Evolutionary conservation across 2,113 vertebrate species (phyloP).

Genomic region (Brachyhypopomus occidentalis): DNA sequence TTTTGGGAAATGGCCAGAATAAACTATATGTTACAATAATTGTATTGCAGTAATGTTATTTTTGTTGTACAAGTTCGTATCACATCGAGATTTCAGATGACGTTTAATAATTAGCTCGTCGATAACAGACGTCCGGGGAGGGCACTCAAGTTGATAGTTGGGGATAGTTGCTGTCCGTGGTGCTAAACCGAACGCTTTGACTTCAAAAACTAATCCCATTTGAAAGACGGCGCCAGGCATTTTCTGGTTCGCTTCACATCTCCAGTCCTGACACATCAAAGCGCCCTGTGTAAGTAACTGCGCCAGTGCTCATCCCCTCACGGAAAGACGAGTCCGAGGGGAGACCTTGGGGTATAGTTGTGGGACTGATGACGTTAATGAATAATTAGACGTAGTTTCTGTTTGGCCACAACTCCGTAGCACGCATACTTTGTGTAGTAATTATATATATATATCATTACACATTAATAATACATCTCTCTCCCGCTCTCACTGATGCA

Average conservation of each 20-base stretch:
- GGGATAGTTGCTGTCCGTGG: not conserved
- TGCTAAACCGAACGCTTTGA: not conserved
- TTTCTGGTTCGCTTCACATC: not conserved
- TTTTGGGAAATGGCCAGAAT: too few relatives aligned
- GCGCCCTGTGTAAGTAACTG: not conserved
- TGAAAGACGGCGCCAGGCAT: not conserved
- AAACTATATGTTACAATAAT: too few relatives aligned
- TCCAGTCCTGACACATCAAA: not conserved
- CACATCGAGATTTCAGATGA: too few relatives aligned
- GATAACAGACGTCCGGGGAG: not conserved
- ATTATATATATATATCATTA: not conserved
- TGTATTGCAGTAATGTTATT: too few relatives aligned
- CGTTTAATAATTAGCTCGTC: not conserved
- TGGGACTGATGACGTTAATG: conserved; percentile 15
- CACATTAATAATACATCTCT: not conserved
- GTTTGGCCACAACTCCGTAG: not conserved
- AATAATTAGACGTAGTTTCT: not conserved
- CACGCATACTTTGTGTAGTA: not conserved
- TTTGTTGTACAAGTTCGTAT: too few relatives aligned
- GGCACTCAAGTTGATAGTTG: not conserved
- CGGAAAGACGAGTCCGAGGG: not conserved
- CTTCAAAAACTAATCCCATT: not conserved
- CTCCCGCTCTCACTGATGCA: not conserved
- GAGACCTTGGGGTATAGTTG: not conserved
- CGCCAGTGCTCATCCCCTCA: not conserved